Conservation (phyloP, 2,113 vertebrate species). For the Cichladusa arquata region DNA sequence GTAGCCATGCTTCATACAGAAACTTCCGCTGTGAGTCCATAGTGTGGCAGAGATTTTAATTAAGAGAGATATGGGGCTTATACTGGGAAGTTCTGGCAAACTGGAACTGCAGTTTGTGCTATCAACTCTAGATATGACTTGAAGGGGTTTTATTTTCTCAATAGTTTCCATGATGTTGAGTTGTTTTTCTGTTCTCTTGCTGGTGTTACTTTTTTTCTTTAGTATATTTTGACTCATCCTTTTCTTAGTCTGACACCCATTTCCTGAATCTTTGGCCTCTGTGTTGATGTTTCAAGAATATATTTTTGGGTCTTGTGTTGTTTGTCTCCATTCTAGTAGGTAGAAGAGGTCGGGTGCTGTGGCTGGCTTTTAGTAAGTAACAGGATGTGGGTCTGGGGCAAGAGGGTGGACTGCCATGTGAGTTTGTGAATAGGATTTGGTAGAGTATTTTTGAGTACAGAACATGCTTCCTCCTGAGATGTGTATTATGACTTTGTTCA, state of each 20-base stretch:
- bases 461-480: background rate
- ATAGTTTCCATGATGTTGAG: conserved; percentile 41
- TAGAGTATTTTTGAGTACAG: background rate
- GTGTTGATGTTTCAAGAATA: conserved; percentile 1
- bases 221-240: conserved; percentile 48
- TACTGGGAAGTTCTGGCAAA: background rate
- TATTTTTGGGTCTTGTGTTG: conserved; percentile 37
- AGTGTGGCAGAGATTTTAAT: background rate
- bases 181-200: conserved; percentile 19
- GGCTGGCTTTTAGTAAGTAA: conserved; percentile 30
- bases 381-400: conserved; percentile 47
- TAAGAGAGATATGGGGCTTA: background rate
- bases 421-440: background rate
- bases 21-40: background rate
- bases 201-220: background rate
- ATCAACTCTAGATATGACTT: conserved; percentile 30
- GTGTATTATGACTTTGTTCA: background rate
- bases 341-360: background rate
- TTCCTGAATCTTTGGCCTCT: conserved; percentile 35
- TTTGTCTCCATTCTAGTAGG: conserved; percentile 13
- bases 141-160: conserved; percentile 17
- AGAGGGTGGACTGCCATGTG: background rate
- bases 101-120: background rate
- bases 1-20: background rate
- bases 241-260: background rate